A percentile compares a stretch with the other conserved stretches of the same genome.
phyloP scores from a whole-genome alignment of 2,113 vertebrate species.

The Nothobranchius kuhntae region DNA sequence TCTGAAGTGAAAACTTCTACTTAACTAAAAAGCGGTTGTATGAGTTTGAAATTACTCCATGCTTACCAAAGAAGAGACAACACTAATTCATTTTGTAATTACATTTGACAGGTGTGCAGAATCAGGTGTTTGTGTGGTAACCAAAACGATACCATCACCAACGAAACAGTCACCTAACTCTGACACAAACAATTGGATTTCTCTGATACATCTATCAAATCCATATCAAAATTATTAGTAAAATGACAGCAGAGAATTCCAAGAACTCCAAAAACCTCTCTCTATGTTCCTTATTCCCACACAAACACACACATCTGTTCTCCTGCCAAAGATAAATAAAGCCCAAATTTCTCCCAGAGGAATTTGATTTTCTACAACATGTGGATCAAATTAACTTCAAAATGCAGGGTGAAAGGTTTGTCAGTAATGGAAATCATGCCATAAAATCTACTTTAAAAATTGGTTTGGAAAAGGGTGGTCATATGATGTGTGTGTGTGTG shows the following conservation, averaged over 20 bases:
- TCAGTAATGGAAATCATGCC: background rate
- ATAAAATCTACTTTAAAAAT: background rate
- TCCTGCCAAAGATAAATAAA: constrained; percentile 5
- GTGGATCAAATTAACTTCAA: background rate
- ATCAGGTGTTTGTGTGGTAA: too few species aligned
- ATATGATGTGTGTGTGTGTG: too few species aligned
- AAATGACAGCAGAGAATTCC: background rate
- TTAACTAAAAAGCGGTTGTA: too few species aligned
- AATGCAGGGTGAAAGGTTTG: background rate
- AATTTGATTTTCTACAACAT: constrained; percentile 11
- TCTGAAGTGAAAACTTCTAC: too few species aligned
- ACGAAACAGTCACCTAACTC: too few species aligned
- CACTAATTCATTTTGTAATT: too few species aligned
- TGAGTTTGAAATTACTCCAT: too few species aligned
- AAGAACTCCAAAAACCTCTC: background rate
- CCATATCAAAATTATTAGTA: background rate
- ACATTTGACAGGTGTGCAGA: too few species aligned
- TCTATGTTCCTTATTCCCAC: background rate
- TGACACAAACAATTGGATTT: too few species aligned
- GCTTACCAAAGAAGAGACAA: too few species aligned
- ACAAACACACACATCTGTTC: background rate
- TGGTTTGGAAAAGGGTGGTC: background rate
- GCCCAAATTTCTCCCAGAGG: background rate
- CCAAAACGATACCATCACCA: too few species aligned
- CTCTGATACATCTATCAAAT: background rate